Percentiles rank a stretch among this genome's conserved stretches.
phyloP scores from a whole-genome alignment of 2,888 invertebrate genomes.

The Ashinkailepas kermadecensis region DNA sequence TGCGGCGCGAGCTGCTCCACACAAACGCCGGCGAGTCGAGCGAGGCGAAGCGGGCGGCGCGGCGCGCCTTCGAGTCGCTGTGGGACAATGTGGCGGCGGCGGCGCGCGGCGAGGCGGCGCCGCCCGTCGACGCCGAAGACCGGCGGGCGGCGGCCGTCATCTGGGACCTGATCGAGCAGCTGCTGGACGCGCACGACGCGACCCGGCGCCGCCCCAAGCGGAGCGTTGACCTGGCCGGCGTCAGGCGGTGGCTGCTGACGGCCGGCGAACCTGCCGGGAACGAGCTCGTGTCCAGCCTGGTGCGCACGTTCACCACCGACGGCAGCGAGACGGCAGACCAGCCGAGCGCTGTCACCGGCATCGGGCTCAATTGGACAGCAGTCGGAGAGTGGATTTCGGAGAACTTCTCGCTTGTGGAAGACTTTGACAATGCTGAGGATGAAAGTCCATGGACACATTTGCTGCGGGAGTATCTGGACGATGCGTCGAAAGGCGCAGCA shows the following conservation, averaged over 20 bases:
- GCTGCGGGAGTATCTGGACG: not conserved
- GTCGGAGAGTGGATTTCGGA: not conserved
- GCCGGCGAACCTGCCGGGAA: not conserved
- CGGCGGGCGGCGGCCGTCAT: not conserved
- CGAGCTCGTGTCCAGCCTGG: not conserved
- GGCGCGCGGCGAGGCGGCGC: not conserved
- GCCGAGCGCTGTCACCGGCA: not conserved
- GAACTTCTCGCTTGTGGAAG: not conserved
- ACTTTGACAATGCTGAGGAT: not conserved
- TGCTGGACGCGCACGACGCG: not conserved
- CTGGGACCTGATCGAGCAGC: slow-evolving; percentile 7
- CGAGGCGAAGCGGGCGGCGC: not conserved
- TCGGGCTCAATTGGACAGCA: slow-evolving; percentile 2
- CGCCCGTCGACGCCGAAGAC: not conserved
- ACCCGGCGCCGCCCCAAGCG: not conserved
- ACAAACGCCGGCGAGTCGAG: not conserved
- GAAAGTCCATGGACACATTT: not conserved
- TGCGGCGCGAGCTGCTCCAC: slow-evolving; percentile 48
- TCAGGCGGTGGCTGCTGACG: not conserved
- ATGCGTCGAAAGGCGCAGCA: not conserved
- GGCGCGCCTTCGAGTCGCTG: slow-evolving; percentile 1
- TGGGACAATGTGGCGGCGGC: not conserved
- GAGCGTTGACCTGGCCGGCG: not conserved
- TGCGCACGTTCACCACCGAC: not conserved
- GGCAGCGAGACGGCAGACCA: not conserved